Evolutionary conservation across 37 sponge, comb jelly and placozoan species (phyloP).

Genomic region (Spongia lamella): DNA sequence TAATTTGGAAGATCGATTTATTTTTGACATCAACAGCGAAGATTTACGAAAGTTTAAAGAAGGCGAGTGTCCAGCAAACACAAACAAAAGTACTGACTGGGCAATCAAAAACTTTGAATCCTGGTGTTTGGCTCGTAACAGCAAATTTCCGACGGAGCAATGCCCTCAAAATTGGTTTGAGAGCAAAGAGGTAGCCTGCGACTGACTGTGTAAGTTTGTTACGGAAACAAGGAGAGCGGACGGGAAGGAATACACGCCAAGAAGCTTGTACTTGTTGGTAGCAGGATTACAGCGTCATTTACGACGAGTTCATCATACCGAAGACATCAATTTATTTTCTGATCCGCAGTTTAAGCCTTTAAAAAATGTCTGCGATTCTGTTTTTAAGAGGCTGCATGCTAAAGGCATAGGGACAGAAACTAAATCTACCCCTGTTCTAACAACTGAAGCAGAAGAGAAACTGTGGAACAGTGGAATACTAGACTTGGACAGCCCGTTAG

Average conservation of each 20-base stretch:
- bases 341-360: constrained; percentile 1
- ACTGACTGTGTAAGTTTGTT: constrained; percentile 12
- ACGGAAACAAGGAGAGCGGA: constrained; percentile 18
- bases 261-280: constrained; percentile 1
- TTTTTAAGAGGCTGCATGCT: constrained; percentile 6
- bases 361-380: no score
- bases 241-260: constrained; percentile 1
- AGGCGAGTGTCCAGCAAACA: no score
- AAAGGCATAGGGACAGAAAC: constrained; percentile 20
- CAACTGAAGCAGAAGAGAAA: constrained; percentile 5
- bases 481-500: constrained; percentile 15
- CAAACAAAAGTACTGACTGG: constrained; percentile 22
- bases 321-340: not conserved
- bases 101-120: constrained; percentile 15
- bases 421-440: constrained; percentile 7
- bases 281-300: constrained; percentile 14
- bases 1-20: no score
- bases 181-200: constrained; percentile 12
- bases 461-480: constrained; percentile 33
- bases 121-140: constrained; percentile 11
- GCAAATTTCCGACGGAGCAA: not conserved
- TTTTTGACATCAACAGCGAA: no score
- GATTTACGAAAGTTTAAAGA: no score
- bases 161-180: constrained; percentile 8
- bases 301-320: not conserved